phyloP scores from a whole-genome alignment of 2,797 vertebrate species.

The Tamandua tetradactyla region DNA sequence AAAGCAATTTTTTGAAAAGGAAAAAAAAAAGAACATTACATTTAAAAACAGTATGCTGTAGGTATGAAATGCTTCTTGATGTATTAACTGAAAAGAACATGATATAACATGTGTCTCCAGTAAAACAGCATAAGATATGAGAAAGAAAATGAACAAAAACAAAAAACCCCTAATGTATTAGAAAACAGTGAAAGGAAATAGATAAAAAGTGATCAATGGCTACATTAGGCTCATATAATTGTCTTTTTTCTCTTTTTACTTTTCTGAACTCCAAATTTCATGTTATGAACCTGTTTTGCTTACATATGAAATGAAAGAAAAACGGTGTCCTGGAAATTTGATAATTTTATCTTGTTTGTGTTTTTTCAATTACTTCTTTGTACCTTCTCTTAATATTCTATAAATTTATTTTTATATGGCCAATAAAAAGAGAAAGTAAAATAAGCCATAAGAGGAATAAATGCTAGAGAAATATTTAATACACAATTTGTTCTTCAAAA shows the following conservation, averaged over 20 bases:
- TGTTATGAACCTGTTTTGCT: background rate
- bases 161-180: background rate
- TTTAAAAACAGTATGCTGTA: background rate
- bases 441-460: background rate
- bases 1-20: background rate
- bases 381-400: background rate
- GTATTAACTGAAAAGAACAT: background rate
- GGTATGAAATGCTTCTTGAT: background rate
- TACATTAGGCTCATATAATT: background rate
- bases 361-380: conserved; percentile 34
- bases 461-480: conserved; percentile 15
- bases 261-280: background rate
- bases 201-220: background rate
- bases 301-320: background rate
- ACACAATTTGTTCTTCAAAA: background rate
- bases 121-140: background rate
- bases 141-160: background rate
- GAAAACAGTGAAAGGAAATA: background rate
- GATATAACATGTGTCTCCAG: background rate
- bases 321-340: conserved; percentile 8
- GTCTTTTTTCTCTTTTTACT: background rate
- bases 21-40: conserved; percentile 15
- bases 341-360: background rate
- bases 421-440: conserved; percentile 39
- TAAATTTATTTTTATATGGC: background rate